phyloP scores from a whole-genome alignment of 2,113 vertebrate genomes.

The Hippolais icterina region DNA sequence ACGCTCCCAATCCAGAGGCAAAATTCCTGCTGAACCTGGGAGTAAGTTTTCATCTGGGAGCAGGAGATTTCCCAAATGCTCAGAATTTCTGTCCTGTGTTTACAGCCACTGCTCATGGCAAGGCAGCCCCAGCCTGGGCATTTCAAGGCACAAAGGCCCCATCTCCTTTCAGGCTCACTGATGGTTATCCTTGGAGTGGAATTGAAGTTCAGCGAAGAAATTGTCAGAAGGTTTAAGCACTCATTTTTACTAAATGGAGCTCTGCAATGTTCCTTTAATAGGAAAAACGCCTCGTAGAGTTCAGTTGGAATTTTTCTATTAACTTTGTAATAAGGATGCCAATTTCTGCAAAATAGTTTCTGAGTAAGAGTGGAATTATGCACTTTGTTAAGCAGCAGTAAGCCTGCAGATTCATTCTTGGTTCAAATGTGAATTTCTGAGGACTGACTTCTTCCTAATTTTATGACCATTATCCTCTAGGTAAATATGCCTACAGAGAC shows the following conservation, averaged over 20 bases:
- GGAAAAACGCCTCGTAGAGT: constrained; percentile 41
- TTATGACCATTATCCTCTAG: neutral
- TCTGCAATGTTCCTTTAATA: constrained; percentile 43
- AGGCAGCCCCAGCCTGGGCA: no score
- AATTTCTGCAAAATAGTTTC: constrained; percentile 58
- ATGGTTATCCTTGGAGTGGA: constrained; percentile 21
- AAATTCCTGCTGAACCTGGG: neutral
- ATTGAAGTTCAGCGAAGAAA: constrained; percentile 55
- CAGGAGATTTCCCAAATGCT: neutral
- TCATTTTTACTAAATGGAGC: constrained; percentile 60
- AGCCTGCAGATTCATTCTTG: neutral
- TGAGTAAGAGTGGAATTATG: neutral
- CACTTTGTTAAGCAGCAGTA: constrained; percentile 11
- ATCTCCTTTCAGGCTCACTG: neutral
- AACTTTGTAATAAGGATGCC: constrained; percentile 58
- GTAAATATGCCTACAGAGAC: neutral
- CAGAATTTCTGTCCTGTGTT: neutral
- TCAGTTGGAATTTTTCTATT: constrained; percentile 67
- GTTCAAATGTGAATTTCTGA: neutral
- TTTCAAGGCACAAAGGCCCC: neutral
- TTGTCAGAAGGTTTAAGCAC: constrained; percentile 36
- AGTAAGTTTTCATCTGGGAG: neutral
- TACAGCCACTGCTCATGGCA: neutral
- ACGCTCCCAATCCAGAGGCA: neutral
- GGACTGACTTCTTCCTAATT: constrained; percentile 7